Evolutionary conservation across 2,797 vertebrate species (phyloP).

Genomic region (Pantherophis vulpinus): DNA sequence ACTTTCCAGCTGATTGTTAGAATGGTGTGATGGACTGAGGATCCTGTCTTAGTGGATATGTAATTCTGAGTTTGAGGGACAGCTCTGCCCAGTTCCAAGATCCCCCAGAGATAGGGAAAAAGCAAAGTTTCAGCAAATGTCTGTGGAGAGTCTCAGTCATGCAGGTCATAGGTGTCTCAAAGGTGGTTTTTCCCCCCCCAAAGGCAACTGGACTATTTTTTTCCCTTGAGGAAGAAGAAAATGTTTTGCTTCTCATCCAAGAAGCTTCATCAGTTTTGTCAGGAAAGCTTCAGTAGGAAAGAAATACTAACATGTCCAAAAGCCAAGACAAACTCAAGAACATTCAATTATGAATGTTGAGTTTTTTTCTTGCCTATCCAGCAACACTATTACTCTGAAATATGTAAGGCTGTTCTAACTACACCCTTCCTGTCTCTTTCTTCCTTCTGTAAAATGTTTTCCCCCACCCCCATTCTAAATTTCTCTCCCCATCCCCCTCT

Average conservation of each 20-base stretch:
- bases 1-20: not conserved
- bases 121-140: not conserved
- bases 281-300: not conserved
- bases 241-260: not conserved
- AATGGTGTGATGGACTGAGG: not conserved
- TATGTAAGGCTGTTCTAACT: not conserved
- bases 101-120: not conserved
- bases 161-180: not conserved
- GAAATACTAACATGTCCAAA: not conserved
- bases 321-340: not conserved
- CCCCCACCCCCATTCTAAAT: not conserved
- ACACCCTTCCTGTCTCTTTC: not conserved
- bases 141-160: too few relatives aligned
- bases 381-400: not conserved
- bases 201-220: not conserved
- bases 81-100: not conserved
- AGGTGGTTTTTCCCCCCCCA: accelerated
- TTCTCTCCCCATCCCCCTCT: not conserved
- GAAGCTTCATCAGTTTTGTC: not conserved
- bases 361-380: not conserved
- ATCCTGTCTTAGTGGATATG: not conserved
- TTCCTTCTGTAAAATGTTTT: not conserved
- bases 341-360: not conserved
- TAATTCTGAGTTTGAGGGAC: not conserved
- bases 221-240: not conserved